These are phyloP conservation scores for Metalampra italica DNA, from an alignment of 2,888 invertebrate genomes.

Conservation along the genomic window DNA sequence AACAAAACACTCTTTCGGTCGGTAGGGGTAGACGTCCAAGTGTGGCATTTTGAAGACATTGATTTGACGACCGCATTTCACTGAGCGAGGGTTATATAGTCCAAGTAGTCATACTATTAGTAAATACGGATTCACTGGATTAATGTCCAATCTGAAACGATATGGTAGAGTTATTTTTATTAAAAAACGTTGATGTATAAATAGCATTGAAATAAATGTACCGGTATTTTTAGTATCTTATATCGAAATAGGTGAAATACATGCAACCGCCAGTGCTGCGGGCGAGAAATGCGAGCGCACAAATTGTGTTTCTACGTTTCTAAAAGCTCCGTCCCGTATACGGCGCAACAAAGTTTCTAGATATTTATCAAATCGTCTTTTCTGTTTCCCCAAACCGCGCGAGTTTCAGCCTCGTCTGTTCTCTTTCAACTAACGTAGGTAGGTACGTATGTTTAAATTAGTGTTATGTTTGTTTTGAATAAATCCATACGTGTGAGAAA, in stretches of 20 bases:
- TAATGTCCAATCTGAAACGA: no score
- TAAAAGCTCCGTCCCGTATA: constrained; percentile 49
- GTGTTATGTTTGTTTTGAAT: neutral
- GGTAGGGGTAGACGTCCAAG: no score
- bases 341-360: constrained; percentile 52
- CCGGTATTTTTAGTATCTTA: constrained; percentile 5
- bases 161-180: no score
- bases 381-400: constrained; percentile 35
- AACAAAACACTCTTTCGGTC: no score
- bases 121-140: no score
- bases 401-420: constrained; percentile 1
- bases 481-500: neutral
- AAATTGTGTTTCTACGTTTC: constrained; percentile 54
- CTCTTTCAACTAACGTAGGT: neutral
- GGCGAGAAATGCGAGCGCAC: constrained; percentile 45
- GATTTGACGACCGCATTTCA: no score
- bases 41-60: no score
- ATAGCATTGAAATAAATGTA: neutral
- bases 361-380: constrained; percentile 62
- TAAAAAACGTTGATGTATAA: neutral
- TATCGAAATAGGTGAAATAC: constrained; percentile 32
- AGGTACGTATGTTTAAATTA: neutral
- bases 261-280: constrained; percentile 36
- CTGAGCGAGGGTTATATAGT: no score
- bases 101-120: no score